Evolutionary conservation across 2,888 invertebrate species (phyloP).

Genomic region (Neoitamus cyanurus): DNA sequence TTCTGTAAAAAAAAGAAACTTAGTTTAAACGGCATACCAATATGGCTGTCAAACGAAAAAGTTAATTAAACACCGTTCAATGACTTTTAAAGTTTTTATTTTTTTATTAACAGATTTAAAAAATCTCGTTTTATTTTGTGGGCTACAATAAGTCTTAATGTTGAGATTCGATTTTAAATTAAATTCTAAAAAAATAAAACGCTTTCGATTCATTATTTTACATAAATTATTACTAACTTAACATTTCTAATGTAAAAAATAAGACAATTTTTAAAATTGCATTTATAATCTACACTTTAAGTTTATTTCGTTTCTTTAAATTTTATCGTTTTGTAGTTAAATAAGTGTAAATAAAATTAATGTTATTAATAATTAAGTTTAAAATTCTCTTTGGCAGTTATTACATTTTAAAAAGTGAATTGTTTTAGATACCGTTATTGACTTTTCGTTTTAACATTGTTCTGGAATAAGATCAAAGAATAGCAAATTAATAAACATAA

Average conservation of each 20-base stretch:
- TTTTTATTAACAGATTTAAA: slow-evolving; percentile 46
- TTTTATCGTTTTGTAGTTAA: slow-evolving; percentile 24
- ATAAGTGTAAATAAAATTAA: slow-evolving; percentile 39
- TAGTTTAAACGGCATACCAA: not conserved
- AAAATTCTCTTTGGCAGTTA: slow-evolving; percentile 46
- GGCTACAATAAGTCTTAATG: slow-evolving; percentile 46
- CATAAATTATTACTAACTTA: slow-evolving; percentile 23
- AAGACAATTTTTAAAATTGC: slow-evolving; percentile 32
- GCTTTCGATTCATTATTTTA: slow-evolving; percentile 10
- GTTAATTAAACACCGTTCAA: not conserved
- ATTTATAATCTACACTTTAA: slow-evolving; percentile 26
- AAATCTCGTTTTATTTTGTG: slow-evolving; percentile 39
- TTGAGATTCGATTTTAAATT: slow-evolving; percentile 44
- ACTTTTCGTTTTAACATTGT: not conserved
- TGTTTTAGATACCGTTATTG: slow-evolving; percentile 39
- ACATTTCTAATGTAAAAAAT: slow-evolving; percentile 33
- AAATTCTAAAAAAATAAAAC: slow-evolving; percentile 39
- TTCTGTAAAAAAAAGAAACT: not conserved
- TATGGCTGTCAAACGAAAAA: not conserved
- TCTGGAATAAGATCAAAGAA: not conserved
- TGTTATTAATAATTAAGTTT: slow-evolving; percentile 3
- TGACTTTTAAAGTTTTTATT: slow-evolving; percentile 35
- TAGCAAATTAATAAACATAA: not conserved
- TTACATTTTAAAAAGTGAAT: slow-evolving; percentile 41
- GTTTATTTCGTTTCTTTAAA: slow-evolving; percentile 25